phyloP scores from a whole-genome alignment of 35 echinoderm and acorn worm species.

The Nesometra sesokonis region DNA sequence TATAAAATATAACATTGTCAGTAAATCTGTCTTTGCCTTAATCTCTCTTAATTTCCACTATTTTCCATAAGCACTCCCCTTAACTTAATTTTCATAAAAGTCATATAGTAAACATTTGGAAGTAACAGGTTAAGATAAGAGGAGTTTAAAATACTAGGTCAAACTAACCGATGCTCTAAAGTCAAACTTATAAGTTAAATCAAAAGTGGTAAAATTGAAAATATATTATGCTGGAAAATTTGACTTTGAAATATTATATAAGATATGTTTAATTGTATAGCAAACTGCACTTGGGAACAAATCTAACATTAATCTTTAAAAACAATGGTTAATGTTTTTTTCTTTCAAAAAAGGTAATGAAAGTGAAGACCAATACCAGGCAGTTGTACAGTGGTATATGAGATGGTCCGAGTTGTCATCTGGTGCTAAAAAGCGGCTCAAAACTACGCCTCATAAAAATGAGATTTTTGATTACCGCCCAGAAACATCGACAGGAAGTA shows the following conservation, averaged over 20 bases:
- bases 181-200: too few relatives aligned
- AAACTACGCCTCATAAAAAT: neutral
- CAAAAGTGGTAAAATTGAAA: too few relatives aligned
- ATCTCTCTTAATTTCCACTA: too few relatives aligned
- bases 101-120: too few relatives aligned
- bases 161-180: too few relatives aligned
- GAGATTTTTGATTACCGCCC: slow-evolving; percentile 48
- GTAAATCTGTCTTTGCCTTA: too few relatives aligned
- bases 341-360: neutral
- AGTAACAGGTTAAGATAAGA: too few relatives aligned
- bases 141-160: too few relatives aligned
- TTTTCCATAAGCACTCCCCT: too few relatives aligned
- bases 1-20: too few relatives aligned
- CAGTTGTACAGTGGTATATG: slow-evolving; percentile 79
- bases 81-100: too few relatives aligned
- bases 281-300: neutral
- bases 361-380: slow-evolving; percentile 25
- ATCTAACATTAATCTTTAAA: slow-evolving; percentile 2
- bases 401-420: slow-evolving; percentile 33
- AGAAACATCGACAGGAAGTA: neutral
- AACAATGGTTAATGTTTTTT: neutral
- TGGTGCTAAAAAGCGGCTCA: neutral
- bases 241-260: neutral
- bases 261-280: neutral
- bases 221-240: too few relatives aligned